Evolutionary conservation across 2,888 invertebrate genomes (phyloP).

Genomic region (Zygaena filipendulae): DNA sequence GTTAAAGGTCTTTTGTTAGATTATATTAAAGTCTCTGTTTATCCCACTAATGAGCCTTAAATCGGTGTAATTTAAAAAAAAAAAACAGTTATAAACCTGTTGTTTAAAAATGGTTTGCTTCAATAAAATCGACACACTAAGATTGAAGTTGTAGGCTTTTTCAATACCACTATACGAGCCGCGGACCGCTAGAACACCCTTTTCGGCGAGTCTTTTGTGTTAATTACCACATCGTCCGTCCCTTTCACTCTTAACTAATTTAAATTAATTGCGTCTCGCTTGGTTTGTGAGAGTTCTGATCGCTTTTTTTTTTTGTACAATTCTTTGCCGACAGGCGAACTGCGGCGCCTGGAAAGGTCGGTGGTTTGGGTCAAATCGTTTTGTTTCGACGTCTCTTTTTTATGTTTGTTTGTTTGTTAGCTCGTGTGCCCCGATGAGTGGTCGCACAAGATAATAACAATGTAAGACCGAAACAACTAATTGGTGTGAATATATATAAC

Average conservation of each 20-base stretch:
- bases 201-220: conserved; percentile 62
- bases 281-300: background rate
- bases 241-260: conserved; percentile 9
- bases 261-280: background rate
- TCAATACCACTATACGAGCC: no score
- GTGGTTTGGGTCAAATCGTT: conserved; percentile 60
- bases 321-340: no score
- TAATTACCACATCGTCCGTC: conserved; percentile 37
- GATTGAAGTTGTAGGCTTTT: no score
- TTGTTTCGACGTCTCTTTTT: conserved; percentile 37
- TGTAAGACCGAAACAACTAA: conserved; percentile 47
- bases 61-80: no score
- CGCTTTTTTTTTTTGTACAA: conserved; percentile 1
- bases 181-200: no score
- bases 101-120: no score
- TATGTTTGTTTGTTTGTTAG: conserved; percentile 44
- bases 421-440: conserved; percentile 53
- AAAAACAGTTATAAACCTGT: no score
- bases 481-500: conserved; percentile 63
- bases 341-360: conserved; percentile 59
- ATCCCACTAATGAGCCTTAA: no score
- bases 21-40: no score
- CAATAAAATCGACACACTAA: no score
- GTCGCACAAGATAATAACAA: conserved; percentile 52
- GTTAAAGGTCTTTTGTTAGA: no score